Base-by-base conservation (phyloP, 2,888 invertebrate species). In the Notodonta ziczac region DNA sequence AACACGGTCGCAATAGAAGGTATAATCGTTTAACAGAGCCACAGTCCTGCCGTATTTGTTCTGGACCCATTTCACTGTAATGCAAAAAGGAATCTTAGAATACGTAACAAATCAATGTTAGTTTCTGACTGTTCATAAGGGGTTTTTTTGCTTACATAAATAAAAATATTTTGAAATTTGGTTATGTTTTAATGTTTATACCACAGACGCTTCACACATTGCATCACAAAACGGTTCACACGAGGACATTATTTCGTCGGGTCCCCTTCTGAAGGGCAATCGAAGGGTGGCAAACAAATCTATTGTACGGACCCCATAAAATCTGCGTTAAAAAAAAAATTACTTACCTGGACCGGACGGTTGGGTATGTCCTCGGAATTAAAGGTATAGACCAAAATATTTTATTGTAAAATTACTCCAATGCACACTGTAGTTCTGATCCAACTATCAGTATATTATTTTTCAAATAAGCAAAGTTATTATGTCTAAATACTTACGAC, bases 11-110 rank as follows among this genome's bases (percentile, higher is more conserved):
- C 54, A 54, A n/a, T 52, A 56, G 44, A 53, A 60, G 3, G 60
- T 44, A 61, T 74, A 77, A 0, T 72, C 73, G 42, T 76, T 60
- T 2, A 76, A 16, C 3, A 78, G n/a, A 0, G 74, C 68, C 46
- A 80, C 40, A 7, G 64, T 60, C 53, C 66, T 75, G 0, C 76
- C 77, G 5, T 51, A 42, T 6, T 24, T 12, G n/a, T 62, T 63
- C 24, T 16, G 52, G 5, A 60, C 54, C 56, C 57, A 65, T 44
- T 61, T 32, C 35, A 66, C 70, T 67, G 66, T n/a, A 60, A 60
- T 9, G 16, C 7, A 16, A 14, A 10, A 9, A 50, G 5, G 13
- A n/a, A n/a, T 6, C 46, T 46, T 46, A 46, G 35, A 35, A 35
- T 4, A 35, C 35, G 7, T 35, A 35, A 35, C 2, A 35, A 35